These are phyloP conservation scores for Amphipoea lucens DNA, from an alignment of 2,888 invertebrate species.

Conservation along the genomic window DNA sequence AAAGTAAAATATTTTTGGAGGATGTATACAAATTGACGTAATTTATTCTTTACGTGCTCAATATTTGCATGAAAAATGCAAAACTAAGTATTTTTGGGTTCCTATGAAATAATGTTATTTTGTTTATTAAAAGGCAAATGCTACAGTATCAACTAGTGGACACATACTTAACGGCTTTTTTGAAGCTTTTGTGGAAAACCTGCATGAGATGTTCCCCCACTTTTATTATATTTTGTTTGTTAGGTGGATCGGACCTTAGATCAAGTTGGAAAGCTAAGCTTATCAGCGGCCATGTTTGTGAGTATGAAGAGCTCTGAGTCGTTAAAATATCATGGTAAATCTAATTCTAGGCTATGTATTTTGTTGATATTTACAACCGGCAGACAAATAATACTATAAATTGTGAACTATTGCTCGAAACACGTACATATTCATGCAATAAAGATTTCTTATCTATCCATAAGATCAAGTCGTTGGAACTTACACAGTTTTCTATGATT, in stretches of 20 bases:
- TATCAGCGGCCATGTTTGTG: background rate
- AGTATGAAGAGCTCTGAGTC: background rate
- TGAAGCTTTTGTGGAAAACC: slow-evolving; percentile 45
- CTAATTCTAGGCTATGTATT: background rate
- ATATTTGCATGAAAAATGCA: slow-evolving; percentile 36
- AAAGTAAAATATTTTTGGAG: slow-evolving; percentile 62
- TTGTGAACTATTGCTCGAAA: background rate
- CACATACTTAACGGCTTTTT: slow-evolving; percentile 46
- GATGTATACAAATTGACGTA: slow-evolving; percentile 45
- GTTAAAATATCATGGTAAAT: background rate
- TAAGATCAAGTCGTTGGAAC: background rate
- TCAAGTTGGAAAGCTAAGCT: no score
- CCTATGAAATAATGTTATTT: slow-evolving; percentile 38
- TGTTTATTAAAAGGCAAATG: background rate
- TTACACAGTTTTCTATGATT: background rate
- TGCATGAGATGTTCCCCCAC: slow-evolving; percentile 41
- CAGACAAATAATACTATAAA: background rate
- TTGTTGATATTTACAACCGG: background rate
- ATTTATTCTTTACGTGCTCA: slow-evolving; percentile 58
- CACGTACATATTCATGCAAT: background rate
- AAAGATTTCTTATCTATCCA: background rate
- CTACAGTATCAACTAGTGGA: slow-evolving; percentile 59
- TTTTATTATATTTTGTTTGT: background rate
- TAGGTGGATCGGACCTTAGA: background rate
- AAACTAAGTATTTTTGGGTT: slow-evolving; percentile 54